Evolutionary conservation across 2,888 invertebrate species (phyloP).

Genomic region (Hymenopus coronatus): DNA sequence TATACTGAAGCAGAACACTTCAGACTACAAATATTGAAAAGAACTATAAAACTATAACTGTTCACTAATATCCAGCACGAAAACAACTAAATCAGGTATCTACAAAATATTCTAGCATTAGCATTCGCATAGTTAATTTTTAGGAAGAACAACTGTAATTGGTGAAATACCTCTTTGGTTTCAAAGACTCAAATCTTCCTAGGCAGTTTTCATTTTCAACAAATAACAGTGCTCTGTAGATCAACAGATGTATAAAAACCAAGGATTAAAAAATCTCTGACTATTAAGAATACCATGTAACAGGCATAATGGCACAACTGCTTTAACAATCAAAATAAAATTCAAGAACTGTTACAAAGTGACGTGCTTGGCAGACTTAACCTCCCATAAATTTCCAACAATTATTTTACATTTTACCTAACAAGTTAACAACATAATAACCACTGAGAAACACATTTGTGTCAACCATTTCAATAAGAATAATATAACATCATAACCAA

Average conservation of each 20-base stretch:
- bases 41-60: constrained; percentile 30
- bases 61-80: constrained; percentile 20
- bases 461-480: not conserved
- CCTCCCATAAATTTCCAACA: not conserved
- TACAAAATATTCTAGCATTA: constrained; percentile 22
- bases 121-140: constrained; percentile 22
- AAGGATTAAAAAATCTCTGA: not conserved
- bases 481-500: not conserved
- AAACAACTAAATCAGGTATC: constrained; percentile 25
- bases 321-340: not conserved
- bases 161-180: constrained; percentile 18
- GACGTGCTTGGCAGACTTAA: not conserved
- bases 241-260: not conserved
- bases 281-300: not conserved
- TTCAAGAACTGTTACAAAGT: not conserved
- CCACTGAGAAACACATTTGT: not conserved
- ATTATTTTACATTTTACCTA: not conserved
- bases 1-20: constrained; percentile 28
- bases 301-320: not conserved
- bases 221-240: not conserved
- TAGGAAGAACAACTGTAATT: constrained; percentile 20
- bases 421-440: not conserved
- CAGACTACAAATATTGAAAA: constrained; percentile 27
- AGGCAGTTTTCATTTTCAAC: not conserved
- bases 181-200: not conserved